Base-by-base conservation (phyloP, 2,797 vertebrate species). In the Amblyopsis hoosieri region DNA sequence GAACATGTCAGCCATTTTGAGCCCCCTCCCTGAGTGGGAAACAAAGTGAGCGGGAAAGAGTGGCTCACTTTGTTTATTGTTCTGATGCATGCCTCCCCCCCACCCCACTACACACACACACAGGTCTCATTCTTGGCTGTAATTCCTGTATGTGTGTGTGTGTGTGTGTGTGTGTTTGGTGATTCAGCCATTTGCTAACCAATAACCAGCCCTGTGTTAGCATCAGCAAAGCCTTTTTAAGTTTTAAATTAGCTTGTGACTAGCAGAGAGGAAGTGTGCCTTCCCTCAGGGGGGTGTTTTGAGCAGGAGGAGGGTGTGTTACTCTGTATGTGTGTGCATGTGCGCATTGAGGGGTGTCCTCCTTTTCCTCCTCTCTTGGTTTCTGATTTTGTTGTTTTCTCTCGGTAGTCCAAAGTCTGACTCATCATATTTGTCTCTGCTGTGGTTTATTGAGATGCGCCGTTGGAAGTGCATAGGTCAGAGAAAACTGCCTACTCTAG, bases 261-360 rank as follows among this genome's bases (percentile, higher is more conserved):
- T 76, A 57, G 78, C 60, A 79, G 56, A 64, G 71, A 68, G 72
- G 74, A 77, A 72, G 48, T 63, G 48, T 7, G n/a, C 1, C 54
- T 75, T 75, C 71, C 57, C 65, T 60, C 50, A 1, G 42, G 4
- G 13, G 60, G 63, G 71, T 67, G 68, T 62, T 75, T 52, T 3
- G 2, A 71, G 72, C 57, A 60, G 62, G 49, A 56, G 33, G 48
- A 45, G 50, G 62, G 6, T 37, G 97, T 99, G 91, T 96, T 97
- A 93, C 57, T 64, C 12, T 14, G 45, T 23, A 19, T 12, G 15
- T 53, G 17, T 4, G 2, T 69, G 71, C 58, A 58, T 62, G 49
- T 53, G 42, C 48, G 23, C 45, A 60, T 6, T 19, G 42, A 33
- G 55, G 58, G 63, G 23, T 71, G 61, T 67, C 63, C 62, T 72